Evolutionary conservation across 2,113 vertebrate genomes (phyloP).

Genomic region (Cervus canadensis): DNA sequence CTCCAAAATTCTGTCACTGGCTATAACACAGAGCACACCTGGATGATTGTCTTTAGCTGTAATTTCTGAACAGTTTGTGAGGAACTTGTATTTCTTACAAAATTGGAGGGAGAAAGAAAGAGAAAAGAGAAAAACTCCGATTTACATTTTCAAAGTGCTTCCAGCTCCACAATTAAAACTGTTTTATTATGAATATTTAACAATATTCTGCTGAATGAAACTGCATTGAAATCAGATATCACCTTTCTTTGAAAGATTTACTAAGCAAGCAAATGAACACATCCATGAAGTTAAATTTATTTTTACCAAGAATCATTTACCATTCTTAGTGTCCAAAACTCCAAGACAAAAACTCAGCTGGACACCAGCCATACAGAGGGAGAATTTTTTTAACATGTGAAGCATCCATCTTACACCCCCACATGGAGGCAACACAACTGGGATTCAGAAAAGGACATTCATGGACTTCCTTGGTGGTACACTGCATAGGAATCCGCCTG

Average conservation of each 20-base stretch:
- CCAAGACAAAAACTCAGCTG: not conserved
- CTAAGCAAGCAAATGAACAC: not conserved
- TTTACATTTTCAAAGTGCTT: conserved; percentile 27
- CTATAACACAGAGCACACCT: not conserved
- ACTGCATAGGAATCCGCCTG: not conserved
- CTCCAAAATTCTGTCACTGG: not conserved
- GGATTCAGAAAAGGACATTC: not conserved
- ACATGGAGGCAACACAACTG: not conserved
- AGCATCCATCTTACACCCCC: not conserved
- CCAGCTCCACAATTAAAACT: not conserved
- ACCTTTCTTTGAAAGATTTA: not conserved
- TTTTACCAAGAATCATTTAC: not conserved
- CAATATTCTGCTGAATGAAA: not conserved
- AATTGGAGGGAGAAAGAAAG: not conserved
- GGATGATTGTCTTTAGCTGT: not conserved
- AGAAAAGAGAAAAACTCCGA: not conserved
- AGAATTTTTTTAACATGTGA: not conserved
- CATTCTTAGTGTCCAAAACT: not conserved
- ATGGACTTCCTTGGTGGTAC: not conserved
- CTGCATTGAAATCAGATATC: not conserved
- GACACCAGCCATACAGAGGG: not conserved
- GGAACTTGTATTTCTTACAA: not conserved
- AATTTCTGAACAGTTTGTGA: not conserved
- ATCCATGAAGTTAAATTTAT: not conserved
- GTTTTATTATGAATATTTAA: not conserved